phyloP scores from a whole-genome alignment of 2,888 invertebrate species.

The Nemurella pictetii region DNA sequence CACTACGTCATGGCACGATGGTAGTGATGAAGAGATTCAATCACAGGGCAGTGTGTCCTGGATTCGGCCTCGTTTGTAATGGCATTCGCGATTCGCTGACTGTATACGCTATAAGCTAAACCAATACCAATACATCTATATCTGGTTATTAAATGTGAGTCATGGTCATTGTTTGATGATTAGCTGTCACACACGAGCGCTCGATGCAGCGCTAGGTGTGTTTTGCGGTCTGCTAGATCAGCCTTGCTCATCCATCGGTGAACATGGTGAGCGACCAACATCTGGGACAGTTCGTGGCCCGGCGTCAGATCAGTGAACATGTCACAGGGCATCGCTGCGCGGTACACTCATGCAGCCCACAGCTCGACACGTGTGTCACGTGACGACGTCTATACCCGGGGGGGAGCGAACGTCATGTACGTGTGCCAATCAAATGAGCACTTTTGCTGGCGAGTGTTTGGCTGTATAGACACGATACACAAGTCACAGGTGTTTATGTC shows the following conservation, averaged over 20 bases:
- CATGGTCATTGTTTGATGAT: neutral
- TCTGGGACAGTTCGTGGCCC: neutral
- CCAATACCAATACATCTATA: neutral
- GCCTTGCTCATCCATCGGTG: neutral
- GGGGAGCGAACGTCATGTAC: neutral
- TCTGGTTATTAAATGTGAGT: neutral
- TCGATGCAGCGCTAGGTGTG: neutral
- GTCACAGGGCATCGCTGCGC: neutral
- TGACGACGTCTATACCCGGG: neutral
- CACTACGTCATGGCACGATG: too few relatives aligned
- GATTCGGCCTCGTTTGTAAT: neutral
- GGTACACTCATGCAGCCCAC: neutral
- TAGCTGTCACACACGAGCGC: conserved; percentile 2
- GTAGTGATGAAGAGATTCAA: neutral
- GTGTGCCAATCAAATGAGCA: neutral
- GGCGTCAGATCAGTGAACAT: neutral
- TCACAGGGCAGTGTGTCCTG: neutral
- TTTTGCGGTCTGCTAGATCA: conserved; percentile 3
- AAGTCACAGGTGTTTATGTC: conserved; percentile 26
- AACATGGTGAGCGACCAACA: neutral
- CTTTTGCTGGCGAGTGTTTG: neutral
- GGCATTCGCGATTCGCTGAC: neutral
- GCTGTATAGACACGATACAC: neutral
- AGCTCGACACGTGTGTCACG: neutral
- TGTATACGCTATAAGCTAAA: neutral